Base-by-base conservation (phyloP, 2,888 invertebrate genomes). In the Alsophila aescularia region DNA sequence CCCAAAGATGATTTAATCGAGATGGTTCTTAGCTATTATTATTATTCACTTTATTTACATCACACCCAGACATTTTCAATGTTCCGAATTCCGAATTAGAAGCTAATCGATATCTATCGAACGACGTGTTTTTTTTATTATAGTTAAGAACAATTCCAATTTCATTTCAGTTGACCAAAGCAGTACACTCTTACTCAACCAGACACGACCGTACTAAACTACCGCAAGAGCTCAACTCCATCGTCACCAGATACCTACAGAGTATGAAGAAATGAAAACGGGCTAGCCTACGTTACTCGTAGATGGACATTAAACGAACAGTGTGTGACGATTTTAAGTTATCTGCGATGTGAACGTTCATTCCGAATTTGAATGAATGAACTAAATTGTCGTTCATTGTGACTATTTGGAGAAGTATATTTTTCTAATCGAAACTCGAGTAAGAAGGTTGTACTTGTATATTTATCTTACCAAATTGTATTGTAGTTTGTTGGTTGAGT, bases 151-250 rank as follows among this genome's bases (percentile, higher is more conserved):
- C n/a, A n/a, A n/a, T n/a, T n/a, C n/a, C n/a, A n/a, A n/a, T n/a
- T n/a, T n/a, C n/a, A n/a, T n/a, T 66, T 6, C 61, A 95, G 71
- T 85, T 96, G 13, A 92, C 92, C 39, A 82, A 90, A 58, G 91
- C 93, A 45, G 90, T 95, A n/a, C 89, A 89, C 43, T 78, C 86
- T 62, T 94, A 93, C 81, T 80, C 90, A 9, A 83, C 85, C 42
- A 88, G 79, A 32, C 81, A 87, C 67, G 92, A 93, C 73, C 91
- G 95, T 65, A 90, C 78, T 40, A 76, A 80, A 49, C 78, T 94
- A 66, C 93, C 93, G 0, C 78, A 82, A 2, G 87, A 91, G n/a
- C 64, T 90, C 2, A 74, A 76, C 2, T 52, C 72, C 0, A 70
- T 87, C 12, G 81, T 90, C 36, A 45, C 66, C 5, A 78, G 90